Conservation (phyloP, 2,888 invertebrate genomes). For the Drosophila sordidula region DNA sequence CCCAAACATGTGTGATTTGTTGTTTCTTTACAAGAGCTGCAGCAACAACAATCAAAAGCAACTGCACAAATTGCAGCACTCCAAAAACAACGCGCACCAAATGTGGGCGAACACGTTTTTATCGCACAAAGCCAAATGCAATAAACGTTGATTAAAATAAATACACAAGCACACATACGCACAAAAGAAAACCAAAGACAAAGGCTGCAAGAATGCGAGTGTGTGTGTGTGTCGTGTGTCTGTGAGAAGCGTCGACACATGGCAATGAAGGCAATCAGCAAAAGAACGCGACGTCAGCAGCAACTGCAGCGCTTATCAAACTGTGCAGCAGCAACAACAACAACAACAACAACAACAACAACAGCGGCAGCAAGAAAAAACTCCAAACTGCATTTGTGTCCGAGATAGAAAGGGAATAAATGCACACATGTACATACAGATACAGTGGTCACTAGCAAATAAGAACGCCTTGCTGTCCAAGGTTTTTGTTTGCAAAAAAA, state of each 20-base stretch:
- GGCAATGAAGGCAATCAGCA: slow-evolving; percentile 53
- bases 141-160: slow-evolving; percentile 79
- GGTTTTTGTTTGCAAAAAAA: no score
- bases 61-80: slow-evolving; percentile 65
- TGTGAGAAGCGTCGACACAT: slow-evolving; percentile 35
- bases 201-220: slow-evolving; percentile 6
- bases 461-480: neutral
- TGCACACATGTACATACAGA: neutral
- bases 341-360: slow-evolving; percentile 15
- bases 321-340: slow-evolving; percentile 18
- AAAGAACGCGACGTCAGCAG: slow-evolving; percentile 50
- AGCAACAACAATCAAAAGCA: slow-evolving; percentile 22
- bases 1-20: slow-evolving; percentile 65
- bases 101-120: slow-evolving; percentile 83
- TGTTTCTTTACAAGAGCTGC: slow-evolving; percentile 10
- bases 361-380: slow-evolving; percentile 13
- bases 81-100: slow-evolving; percentile 51
- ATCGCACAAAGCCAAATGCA: slow-evolving; percentile 76
- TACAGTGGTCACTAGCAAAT: slow-evolving; percentile 11
- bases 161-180: slow-evolving; percentile 50
- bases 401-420: slow-evolving; percentile 16
- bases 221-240: slow-evolving; percentile 2
- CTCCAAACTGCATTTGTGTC: slow-evolving; percentile 44
- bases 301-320: slow-evolving; percentile 56
- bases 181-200: slow-evolving; percentile 43